Evolutionary conservation across 1,140 invertebrate genomes (phyloP), one percentile per base, ranked within the genome.

Genomic region (Drosophila elegans): DNA sequence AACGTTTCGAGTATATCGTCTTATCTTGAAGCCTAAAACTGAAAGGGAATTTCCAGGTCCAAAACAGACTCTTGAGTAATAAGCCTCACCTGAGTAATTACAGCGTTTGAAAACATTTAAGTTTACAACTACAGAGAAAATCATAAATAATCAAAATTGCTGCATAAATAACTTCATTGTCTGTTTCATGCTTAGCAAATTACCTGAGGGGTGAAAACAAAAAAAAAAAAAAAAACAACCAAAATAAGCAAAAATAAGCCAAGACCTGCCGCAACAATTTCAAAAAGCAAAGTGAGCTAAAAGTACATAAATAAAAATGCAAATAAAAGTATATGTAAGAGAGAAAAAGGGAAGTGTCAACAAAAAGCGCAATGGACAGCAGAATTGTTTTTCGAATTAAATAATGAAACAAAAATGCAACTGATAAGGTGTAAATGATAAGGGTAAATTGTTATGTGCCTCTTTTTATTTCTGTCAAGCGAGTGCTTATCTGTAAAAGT

Each of bases 231-330:
- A 62, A 21, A 45, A 44, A 13, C 4, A 41, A 5, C 34, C 13
- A 54, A 36, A 57, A 44, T 36, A 77, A 59, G 44, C 55, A 63
- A 55, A 69, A 57, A 61, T 75, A 67, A 68, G 78, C 59, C 56
- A 68, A 76, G 80, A 84, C 80, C 80, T 83, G 76, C 80, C 80
- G 59, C 76, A 84, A 84, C 80, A 84, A 76, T 76, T 79, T 79
- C 10, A 54, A 45, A 63, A 76, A 67, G 44, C 39, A 64, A 63
- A 57, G 34, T 42, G 34, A 44, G 45, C 61, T 45, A 69, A 66
- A 78, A 55, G 46, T 52, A 49, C 41, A 72, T 64, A 51, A 66
- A 74, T 57, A 59, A 66, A 75, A 52, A 61, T 74, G 60, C 36
- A 74, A 74, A 75, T 29, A 49, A 56, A 51, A 72, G 34, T 67